Percentiles rank a stretch among this genome's conserved stretches.
Evolutionary conservation across 2,888 invertebrate species (phyloP).

Genomic region (Amblyteles armatorius): DNA sequence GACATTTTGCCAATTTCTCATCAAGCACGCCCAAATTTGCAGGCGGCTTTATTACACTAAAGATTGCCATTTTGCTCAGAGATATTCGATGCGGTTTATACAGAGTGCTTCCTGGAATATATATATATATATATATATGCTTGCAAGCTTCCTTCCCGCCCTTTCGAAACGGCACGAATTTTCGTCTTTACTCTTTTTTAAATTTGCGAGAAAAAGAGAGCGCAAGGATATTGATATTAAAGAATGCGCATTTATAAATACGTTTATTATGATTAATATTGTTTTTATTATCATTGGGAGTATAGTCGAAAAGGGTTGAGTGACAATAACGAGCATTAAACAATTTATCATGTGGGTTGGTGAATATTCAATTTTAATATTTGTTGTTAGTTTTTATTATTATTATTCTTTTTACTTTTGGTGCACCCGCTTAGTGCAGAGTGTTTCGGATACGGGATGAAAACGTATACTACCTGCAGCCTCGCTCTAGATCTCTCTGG

Average conservation of each 20-base stretch:
- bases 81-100: neutral
- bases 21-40: slow-evolving; percentile 52
- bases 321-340: neutral
- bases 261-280: too few relatives aligned
- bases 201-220: neutral
- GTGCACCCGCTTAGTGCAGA: neutral
- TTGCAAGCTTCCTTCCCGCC: neutral
- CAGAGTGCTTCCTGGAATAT: neutral
- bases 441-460: slow-evolving; percentile 15
- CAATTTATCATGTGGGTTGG: too few relatives aligned
- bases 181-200: neutral
- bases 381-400: neutral
- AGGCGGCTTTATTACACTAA: slow-evolving; percentile 44
- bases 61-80: slow-evolving; percentile 8
- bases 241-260: too few relatives aligned
- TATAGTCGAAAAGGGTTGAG: too few relatives aligned
- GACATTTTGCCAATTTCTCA: slow-evolving; percentile 62
- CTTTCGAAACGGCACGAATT: neutral
- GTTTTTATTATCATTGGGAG: too few relatives aligned
- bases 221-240: neutral
- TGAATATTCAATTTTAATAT: too few relatives aligned
- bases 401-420: neutral
- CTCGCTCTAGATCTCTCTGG: slow-evolving; percentile 7
- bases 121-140: neutral
- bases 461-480: slow-evolving; percentile 26